Conservation (phyloP, 2,113 vertebrate species). For the Alligator mississippiensis region DNA sequence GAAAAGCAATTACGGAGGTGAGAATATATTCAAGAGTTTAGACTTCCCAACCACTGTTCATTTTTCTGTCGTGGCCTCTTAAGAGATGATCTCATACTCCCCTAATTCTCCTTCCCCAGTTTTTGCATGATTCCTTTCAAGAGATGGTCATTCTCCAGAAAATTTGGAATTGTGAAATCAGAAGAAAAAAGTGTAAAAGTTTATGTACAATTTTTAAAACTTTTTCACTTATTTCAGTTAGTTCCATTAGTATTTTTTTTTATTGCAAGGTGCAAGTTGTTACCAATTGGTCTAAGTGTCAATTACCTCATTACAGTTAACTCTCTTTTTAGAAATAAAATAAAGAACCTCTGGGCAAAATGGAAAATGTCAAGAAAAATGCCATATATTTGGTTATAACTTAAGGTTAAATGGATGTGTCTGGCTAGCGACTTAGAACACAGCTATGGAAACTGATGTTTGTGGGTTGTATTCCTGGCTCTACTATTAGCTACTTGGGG, state of each 20-base stretch:
- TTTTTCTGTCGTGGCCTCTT: background rate
- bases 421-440: background rate
- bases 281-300: background rate
- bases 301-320: background rate
- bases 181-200: background rate
- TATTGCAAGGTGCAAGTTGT: background rate
- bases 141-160: background rate
- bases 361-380: background rate
- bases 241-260: background rate
- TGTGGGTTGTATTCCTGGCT: background rate
- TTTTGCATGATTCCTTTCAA: background rate
- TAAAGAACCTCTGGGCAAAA: background rate
- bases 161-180: background rate
- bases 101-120: background rate
- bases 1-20: background rate
- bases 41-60: background rate
- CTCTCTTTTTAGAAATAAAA: background rate
- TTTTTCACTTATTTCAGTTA: background rate
- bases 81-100: background rate
- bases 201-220: background rate
- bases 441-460: background rate
- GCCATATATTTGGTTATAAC: conserved; percentile 1
- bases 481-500: background rate
- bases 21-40: background rate
- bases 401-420: background rate